Base-by-base conservation (phyloP, 2,113 vertebrate species). In the Hippocampus comes region DNA sequence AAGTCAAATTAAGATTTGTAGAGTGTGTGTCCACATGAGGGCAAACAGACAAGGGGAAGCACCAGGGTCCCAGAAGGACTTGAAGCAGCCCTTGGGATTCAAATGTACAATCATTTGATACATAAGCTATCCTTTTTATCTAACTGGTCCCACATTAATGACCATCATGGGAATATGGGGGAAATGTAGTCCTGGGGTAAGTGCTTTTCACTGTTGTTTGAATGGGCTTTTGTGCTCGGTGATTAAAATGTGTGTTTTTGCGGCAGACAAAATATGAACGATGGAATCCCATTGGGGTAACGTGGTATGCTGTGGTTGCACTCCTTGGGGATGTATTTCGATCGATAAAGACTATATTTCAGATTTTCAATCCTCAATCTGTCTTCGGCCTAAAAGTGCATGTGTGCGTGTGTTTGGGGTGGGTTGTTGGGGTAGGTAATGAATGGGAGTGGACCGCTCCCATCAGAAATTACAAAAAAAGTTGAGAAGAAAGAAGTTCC, bases 131-230 rank as follows among this genome's bases (percentile, higher is more conserved):
- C 66, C 55, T 77, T 71, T 73, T 68, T 76, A 72, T 77, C 80
- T 81, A 81, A 86, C 85, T 77, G 77, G 75, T 75, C 83, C 65
- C 74, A 77, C 84, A 87, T 91, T 91, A 90, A 92, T 87, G 84
- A 87, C 88, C 76, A 84, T 83, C 87, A 60, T 68, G 90, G 89
- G 91, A 92, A 85, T 90, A 82, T 49, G 30, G 74, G 72, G 59
- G 53, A 67, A 73, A 77, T 69, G 71, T 73, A 86, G 86, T 87
- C 72, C 66, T 38, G 78, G 84, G 83, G 82, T 65, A 53, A 79
- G 61, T 53, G 69, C 46, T 48, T 23, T 80, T 70, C 74, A 64
- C 43, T 21, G 30, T 14, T 42, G 3, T 61, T 38, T 46, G 68
- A 63, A 46, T 59, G 25, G 43, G 53, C 63, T 63, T 66, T 63